phyloP scores from a whole-genome alignment of 2,113 vertebrate species.

The Alligator sinensis region DNA sequence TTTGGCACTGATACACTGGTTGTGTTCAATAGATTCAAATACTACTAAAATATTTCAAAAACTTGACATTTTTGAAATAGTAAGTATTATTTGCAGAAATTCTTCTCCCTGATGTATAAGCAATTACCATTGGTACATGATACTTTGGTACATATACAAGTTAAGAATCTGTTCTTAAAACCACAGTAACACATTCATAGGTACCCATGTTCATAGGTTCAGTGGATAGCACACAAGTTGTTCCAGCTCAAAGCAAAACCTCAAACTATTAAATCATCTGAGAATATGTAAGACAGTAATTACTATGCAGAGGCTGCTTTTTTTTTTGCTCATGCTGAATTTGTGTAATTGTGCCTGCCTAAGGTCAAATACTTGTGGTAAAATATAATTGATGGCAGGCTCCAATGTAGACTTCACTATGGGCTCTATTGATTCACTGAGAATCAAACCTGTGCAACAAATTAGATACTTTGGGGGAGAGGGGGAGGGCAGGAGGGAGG shows the following conservation, averaged over 20 bases:
- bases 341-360: not conserved
- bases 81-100: not conserved
- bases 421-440: not conserved
- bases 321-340: not conserved
- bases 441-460: not conserved
- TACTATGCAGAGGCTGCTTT: rapidly evolving
- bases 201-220: not conserved
- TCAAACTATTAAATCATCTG: not conserved
- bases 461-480: rapidly evolving
- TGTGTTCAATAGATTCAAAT: not conserved
- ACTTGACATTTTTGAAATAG: not conserved
- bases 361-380: not conserved
- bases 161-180: not conserved
- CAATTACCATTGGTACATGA: not conserved
- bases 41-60: not conserved
- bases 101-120: not conserved
- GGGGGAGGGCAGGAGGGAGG: not conserved
- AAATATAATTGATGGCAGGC: not conserved
- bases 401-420: not conserved
- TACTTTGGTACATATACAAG: not conserved
- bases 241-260: not conserved
- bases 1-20: not conserved
- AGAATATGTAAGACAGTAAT: not conserved
- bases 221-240: not conserved
- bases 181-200: not conserved